Percentiles rank a stretch among this genome's conserved stretches.
Conservation (phyloP, 2,113 vertebrate genomes). For the Channa argus region DNA sequence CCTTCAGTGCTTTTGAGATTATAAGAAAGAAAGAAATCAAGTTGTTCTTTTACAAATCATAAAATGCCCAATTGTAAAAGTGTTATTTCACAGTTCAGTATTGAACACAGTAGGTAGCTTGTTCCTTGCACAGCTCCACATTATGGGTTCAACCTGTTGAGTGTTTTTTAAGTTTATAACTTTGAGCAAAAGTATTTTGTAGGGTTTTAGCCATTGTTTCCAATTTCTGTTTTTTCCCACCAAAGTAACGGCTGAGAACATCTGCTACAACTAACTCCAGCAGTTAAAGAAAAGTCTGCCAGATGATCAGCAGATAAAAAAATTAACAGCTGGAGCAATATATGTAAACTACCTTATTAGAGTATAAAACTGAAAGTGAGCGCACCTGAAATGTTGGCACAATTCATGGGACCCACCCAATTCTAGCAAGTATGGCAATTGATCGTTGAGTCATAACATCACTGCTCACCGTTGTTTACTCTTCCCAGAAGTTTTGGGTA, state of each 20-base stretch:
- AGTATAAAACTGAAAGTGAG: not conserved
- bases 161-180: not conserved
- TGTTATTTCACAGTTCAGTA: not conserved
- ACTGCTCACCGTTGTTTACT: not conserved
- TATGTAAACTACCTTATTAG: not conserved
- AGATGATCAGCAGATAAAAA: no score
- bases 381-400: not conserved
- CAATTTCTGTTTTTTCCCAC: not conserved
- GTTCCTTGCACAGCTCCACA: not conserved
- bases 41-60: no score
- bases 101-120: not conserved
- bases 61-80: not conserved
- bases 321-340: no score
- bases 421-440: not conserved
- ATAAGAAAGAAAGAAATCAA: no score
- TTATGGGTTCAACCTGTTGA: not conserved
- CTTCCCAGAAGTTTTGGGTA: no score
- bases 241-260: not conserved
- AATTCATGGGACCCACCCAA: not conserved
- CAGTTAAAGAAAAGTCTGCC: not conserved
- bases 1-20: no score
- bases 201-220: not conserved
- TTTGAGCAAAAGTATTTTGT: not conserved
- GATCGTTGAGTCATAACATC: not conserved
- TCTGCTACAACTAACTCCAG: not conserved